Percentiles rank a stretch among this genome's conserved stretches.
These are phyloP conservation scores for Meloidogyne floridensis DNA, from an alignment of 1,140 invertebrate genomes.

Conservation along the genomic window DNA sequence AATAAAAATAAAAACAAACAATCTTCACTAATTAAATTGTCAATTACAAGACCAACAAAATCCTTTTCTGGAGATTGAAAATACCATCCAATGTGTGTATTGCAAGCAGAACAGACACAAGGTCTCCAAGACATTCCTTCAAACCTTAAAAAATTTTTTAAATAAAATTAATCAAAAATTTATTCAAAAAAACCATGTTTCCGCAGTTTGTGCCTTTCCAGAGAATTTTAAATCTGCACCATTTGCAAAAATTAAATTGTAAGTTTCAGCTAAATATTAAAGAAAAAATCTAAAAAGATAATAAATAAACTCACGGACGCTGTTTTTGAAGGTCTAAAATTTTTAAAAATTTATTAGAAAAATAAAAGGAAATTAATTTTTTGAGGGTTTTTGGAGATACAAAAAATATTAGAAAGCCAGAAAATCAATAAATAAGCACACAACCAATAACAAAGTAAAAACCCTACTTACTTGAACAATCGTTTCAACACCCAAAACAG, in stretches of 20 bases:
- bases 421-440: neutral
- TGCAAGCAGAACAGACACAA: constrained; percentile 24
- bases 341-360: neutral
- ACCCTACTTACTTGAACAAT: constrained; percentile 26
- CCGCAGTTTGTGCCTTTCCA: constrained; percentile 23
- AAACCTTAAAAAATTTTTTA: constrained; percentile 12
- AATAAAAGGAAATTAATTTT: neutral
- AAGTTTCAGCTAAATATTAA: constrained; percentile 24
- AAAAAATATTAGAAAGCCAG: neutral
- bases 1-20: constrained; percentile 22
- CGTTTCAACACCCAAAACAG: constrained; percentile 29
- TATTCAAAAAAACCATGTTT: constrained; percentile 25
- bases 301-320: constrained; percentile 23
- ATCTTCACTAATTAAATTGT: constrained; percentile 34
- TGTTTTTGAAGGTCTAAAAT: constrained; percentile 21
- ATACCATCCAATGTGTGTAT: constrained; percentile 36
- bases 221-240: constrained; percentile 33
- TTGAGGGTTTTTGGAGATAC: neutral
- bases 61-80: constrained; percentile 38
- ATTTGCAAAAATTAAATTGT: constrained; percentile 28
- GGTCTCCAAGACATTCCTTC: constrained; percentile 29
- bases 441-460: too few relatives aligned
- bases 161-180: neutral
- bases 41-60: constrained; percentile 37
- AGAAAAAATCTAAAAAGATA: too few relatives aligned